Conservation (phyloP, 2,113 vertebrate genomes). For the Muntiacus reevesi region DNA sequence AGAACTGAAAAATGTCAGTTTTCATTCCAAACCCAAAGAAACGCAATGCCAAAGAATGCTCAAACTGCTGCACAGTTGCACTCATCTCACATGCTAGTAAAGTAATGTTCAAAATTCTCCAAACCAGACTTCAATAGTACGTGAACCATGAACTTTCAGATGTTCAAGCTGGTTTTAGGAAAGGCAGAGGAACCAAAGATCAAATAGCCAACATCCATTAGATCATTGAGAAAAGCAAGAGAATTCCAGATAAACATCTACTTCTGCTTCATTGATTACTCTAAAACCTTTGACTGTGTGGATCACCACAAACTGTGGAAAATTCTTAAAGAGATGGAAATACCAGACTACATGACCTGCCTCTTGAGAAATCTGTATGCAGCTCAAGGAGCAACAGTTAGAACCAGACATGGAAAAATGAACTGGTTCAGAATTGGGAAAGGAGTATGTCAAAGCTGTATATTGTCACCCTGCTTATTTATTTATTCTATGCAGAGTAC, state of each 20-base stretch:
- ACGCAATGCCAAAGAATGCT: background rate
- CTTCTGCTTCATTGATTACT: background rate
- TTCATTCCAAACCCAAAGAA: background rate
- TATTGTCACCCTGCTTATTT: background rate
- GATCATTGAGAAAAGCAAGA: background rate
- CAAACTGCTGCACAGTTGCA: background rate
- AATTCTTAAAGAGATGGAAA: background rate
- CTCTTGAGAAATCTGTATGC: background rate
- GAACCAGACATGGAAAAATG: background rate
- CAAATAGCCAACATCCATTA: background rate
- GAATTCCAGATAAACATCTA: background rate
- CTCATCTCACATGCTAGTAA: background rate
- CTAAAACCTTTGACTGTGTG: background rate
- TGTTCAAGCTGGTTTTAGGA: background rate
- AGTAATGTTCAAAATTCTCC: background rate
- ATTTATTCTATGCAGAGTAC: background rate
- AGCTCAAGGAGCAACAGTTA: background rate
- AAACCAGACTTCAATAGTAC: background rate
- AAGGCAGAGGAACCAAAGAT: background rate
- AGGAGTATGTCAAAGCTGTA: background rate
- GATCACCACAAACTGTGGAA: background rate
- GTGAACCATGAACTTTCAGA: background rate
- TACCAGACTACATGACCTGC: background rate
- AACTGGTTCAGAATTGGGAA: background rate
- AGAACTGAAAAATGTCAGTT: background rate